A percentile compares a stretch with the other conserved stretches of the same genome.
These are phyloP conservation scores for Dendrocincla tyrannina DNA, from an alignment of 2,797 vertebrate species.

Conservation along the genomic window DNA sequence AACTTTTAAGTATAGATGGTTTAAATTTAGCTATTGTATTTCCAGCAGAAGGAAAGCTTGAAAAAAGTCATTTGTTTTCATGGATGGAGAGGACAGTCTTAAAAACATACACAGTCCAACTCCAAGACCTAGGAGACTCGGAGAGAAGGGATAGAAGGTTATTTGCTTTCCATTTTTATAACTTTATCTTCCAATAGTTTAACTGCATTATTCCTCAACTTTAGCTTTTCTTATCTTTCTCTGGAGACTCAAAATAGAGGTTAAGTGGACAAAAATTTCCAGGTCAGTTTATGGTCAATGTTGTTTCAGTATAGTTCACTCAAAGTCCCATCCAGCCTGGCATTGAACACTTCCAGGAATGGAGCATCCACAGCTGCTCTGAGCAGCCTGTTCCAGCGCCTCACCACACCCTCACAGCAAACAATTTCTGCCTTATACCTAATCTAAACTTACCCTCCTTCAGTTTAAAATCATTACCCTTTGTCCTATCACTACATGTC, in stretches of 20 bases:
- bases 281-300: fast-evolving
- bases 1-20: neutral
- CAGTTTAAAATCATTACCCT: neutral
- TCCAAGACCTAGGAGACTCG: neutral
- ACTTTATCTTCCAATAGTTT: neutral
- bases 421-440: neutral
- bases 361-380: neutral
- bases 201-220: neutral
- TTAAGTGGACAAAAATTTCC: neutral
- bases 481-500: neutral
- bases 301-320: neutral
- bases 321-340: neutral
- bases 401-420: neutral
- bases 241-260: neutral
- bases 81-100: neutral
- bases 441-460: neutral
- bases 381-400: neutral
- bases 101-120: neutral
- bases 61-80: neutral
- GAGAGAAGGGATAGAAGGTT: neutral
- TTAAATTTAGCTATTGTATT: neutral
- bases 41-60: neutral
- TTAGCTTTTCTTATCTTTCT: neutral
- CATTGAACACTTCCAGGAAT: neutral
- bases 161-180: neutral